Evolutionary conservation across 2,113 vertebrate genomes (phyloP).

Genomic region (Myotis brandtii): DNA sequence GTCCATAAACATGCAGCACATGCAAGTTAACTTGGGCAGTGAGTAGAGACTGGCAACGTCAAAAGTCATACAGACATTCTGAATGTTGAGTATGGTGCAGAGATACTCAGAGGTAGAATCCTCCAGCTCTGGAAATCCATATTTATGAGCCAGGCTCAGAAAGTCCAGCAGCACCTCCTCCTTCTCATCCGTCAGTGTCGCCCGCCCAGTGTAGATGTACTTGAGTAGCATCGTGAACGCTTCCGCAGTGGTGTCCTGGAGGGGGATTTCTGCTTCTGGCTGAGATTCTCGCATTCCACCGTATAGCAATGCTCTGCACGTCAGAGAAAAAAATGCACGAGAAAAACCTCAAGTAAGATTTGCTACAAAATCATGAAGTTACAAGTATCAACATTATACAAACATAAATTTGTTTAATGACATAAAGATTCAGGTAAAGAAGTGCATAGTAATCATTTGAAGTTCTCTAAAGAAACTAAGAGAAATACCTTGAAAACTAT

Average conservation of each 20-base stretch:
- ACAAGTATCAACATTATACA: background rate
- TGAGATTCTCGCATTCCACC: slow-evolving; percentile 98
- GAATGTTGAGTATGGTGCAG: slow-evolving; percentile 95
- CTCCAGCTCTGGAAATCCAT: slow-evolving; percentile 96
- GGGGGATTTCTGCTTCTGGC: slow-evolving; percentile 95
- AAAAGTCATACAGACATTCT: slow-evolving; percentile 98
- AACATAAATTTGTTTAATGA: slow-evolving; percentile 43
- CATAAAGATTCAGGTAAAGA: slow-evolving; percentile 46
- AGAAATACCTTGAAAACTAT: slow-evolving; percentile 40
- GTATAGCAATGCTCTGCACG: slow-evolving; percentile 93
- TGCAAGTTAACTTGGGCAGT: slow-evolving; percentile 92
- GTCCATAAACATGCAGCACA: slow-evolving; percentile 98
- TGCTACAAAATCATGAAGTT: background rate
- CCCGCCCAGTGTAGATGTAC: slow-evolving; percentile 98
- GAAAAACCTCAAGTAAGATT: slow-evolving; percentile 14
- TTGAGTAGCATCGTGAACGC: slow-evolving; percentile 97
- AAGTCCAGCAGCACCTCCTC: slow-evolving; percentile 98
- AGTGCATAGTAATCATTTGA: slow-evolving; percentile 45
- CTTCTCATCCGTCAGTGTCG: slow-evolving; percentile 94
- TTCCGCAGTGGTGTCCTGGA: slow-evolving; percentile 96
- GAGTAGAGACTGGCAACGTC: slow-evolving; percentile 98
- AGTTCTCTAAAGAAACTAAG: slow-evolving; percentile 29
- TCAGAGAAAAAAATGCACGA: slow-evolving; percentile 54
- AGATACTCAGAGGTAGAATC: slow-evolving; percentile 97
- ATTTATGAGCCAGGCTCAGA: slow-evolving; percentile 96